Evolutionary conservation across 1,140 invertebrate genomes (phyloP), one percentile per base, ranked within the genome.

Genomic region (Parapsyche elsis): DNA sequence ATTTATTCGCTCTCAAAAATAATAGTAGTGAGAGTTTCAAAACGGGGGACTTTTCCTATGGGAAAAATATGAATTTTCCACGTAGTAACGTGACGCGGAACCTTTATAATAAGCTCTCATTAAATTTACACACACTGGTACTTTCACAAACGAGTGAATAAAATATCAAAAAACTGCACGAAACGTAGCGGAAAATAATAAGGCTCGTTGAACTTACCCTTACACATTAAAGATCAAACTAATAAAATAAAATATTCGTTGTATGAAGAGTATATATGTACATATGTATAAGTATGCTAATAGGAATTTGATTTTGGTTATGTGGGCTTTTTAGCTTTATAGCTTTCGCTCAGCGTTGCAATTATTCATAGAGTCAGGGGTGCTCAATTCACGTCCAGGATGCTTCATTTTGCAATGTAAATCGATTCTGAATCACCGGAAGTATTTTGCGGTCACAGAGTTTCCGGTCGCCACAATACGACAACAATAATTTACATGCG

Each of bases 381-480:
- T 16, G 57, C 19, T 61, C 57, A 21, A 61, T 61, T 61, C 57
- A 61, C 16, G 14, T 61, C 57, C 1, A n/a, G 19, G 23, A 24
- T 23, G 5, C 19, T 67, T 67, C 64, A 67, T 12, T 19, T 67
- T 67, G 64, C 64, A 67, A 24, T 67, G 9, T 23, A 67, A 67
- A 67, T 67, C 64, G 64, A 67, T 67, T 67, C 24, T 23, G 24
- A 67, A 67, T 30, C 5, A 14, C 64, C 64, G 64, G 64, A 67
- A 67, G 64, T 67, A 23, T 67, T 67, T 67, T 67, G n/a, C 64
- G 64, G 64, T 26, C 23, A 24, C 5, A 0, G 10, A 0, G 64
- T 23, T 67, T 67, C 64, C 64, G 21, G 21, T 67, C 21, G 9
- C 24, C 21, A 30, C 23, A 26, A 67, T 53, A 38, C 49, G 49